phyloP scores from a whole-genome alignment of 2,113 vertebrate genomes.

The Anarrhichthys ocellatus region DNA sequence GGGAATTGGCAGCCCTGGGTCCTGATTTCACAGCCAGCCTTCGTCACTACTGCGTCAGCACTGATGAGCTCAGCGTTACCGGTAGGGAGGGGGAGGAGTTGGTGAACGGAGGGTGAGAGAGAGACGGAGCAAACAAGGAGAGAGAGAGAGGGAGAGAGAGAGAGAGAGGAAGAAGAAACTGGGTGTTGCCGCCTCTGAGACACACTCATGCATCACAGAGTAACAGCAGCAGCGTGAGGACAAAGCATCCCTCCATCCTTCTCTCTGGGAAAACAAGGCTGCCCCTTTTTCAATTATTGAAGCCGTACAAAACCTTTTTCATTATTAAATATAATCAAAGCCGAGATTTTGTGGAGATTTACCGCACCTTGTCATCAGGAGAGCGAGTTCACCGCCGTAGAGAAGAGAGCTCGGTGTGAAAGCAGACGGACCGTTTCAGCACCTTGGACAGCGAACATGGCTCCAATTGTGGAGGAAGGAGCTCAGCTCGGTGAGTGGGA shows the following conservation, averaged over 20 bases:
- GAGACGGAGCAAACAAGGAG: background rate
- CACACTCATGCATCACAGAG: conserved; percentile 67
- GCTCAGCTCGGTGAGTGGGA: conserved; percentile 89
- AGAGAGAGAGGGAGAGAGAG: conserved; percentile 1
- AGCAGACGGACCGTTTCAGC: conserved; percentile 76
- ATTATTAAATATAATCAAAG: conserved; percentile 45
- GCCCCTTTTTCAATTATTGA: conserved; percentile 50
- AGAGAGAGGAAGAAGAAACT: conserved; percentile 7
- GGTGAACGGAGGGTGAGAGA: conserved; percentile 9
- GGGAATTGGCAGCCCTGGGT: conserved; percentile 75
- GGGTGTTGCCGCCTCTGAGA: conserved; percentile 76
- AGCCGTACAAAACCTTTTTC: background rate
- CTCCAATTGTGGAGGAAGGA: conserved; percentile 86
- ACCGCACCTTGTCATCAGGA: background rate
- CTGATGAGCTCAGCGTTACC: conserved; percentile 72
- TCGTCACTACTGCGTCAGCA: conserved; percentile 96
- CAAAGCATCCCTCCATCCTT: conserved; percentile 58
- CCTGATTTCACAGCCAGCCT: conserved; percentile 88
- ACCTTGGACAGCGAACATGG: conserved; percentile 90
- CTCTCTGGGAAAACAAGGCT: conserved; percentile 34
- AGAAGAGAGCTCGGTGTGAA: conserved; percentile 11
- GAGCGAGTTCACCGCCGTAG: background rate
- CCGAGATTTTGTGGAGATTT: background rate
- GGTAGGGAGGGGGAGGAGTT: background rate
- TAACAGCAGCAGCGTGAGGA: conserved; percentile 59